Evolutionary conservation across 2,797 vertebrate species (phyloP), one percentile per base, ranked within the genome.

Genomic region (Ara ararauna): DNA sequence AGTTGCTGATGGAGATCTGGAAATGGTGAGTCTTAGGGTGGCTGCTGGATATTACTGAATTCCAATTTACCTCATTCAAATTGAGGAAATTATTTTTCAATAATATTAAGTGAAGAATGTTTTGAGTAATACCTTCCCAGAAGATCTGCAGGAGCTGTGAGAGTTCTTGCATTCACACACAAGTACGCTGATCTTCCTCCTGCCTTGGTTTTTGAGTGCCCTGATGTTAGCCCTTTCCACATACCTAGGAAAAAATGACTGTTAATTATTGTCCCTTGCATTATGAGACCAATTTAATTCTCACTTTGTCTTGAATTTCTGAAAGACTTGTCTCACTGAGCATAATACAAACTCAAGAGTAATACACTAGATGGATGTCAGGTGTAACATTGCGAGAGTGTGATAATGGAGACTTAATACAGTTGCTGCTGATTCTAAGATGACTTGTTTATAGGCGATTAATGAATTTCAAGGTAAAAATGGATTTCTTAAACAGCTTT

Each of bases 1-100:
- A 1, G 98, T 99, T 65, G 99, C 99, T n/a, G 99, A 99, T 80
- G 99, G 98, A 19, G 99, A 99, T 65, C 97, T 99, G 72, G 99
- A 99, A 98, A 99, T 99, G 99, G 99, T 99, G 97, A 98, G 98
- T 97, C 47, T 82, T 83, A 21, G 26, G 10, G 7, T 91, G n/a
- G 16, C 32, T 87, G 48, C 71, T 85, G 77, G 26, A 19, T 58
- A 19, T 62, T 60, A 30, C 0, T 75, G 56, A 56, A 51, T 66
- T 79, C 32, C 11, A 54, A 30, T 66, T 76, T 70, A 66, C 22
- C 32, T 80, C 15, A 12, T 78, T 89, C 12, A 73, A 53, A 40
- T 40, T 34, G 40, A 66, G 45, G n/a, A 76, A 81, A 3, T 44
- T 84, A 45, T 23, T 93, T 73, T 17, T 81, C 62, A 80, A 27